Conservation (phyloP, 2,797 vertebrate species). For the Ctenosaura bakeri region DNA sequence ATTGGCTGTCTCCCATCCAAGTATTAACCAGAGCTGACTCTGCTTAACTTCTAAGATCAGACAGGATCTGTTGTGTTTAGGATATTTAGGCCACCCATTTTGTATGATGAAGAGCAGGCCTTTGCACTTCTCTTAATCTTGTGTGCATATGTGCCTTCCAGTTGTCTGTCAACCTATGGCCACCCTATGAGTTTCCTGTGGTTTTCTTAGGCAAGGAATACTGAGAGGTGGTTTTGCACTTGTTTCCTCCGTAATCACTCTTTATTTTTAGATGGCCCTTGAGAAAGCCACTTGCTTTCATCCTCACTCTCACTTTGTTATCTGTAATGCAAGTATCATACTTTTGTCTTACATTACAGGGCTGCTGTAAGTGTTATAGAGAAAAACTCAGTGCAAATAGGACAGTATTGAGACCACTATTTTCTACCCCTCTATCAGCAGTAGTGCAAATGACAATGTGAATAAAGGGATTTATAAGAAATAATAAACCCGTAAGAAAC, state of each 20-base stretch:
- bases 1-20: too few relatives aligned
- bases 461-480: constrained; percentile 41
- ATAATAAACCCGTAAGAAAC: constrained; percentile 5
- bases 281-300: background rate
- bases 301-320: background rate
- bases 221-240: too few relatives aligned
- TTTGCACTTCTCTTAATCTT: background rate
- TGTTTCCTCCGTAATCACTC: background rate
- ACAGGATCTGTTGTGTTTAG: too few relatives aligned
- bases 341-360: background rate
- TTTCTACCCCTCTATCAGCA: constrained; percentile 11
- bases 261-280: background rate
- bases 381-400: background rate
- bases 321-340: background rate
- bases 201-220: too few relatives aligned
- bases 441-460: constrained; percentile 25
- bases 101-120: background rate
- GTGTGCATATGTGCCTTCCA: too few relatives aligned
- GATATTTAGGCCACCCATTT: background rate
- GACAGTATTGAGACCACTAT: background rate
- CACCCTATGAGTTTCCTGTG: too few relatives aligned
- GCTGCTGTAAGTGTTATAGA: too few relatives aligned
- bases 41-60: too few relatives aligned
- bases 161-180: too few relatives aligned
- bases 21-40: too few relatives aligned